A percentile compares a stretch with the other conserved stretches of the same genome.
phyloP scores from a whole-genome alignment of 2,888 invertebrate species.

The Ptychoptera albimana region DNA sequence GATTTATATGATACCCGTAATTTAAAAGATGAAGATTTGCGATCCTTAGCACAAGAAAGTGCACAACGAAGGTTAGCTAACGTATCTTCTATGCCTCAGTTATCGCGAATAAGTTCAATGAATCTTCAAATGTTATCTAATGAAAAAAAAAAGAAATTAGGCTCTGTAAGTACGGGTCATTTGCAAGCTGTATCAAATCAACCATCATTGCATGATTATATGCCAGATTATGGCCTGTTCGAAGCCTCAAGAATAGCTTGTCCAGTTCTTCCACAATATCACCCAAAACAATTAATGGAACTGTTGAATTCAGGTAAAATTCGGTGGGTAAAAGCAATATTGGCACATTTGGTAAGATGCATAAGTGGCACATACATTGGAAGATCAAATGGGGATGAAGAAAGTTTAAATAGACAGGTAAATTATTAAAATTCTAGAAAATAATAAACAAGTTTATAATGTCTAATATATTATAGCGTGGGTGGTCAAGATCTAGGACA shows the following conservation, averaged over 20 bases:
- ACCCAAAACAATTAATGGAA: constrained; percentile 98
- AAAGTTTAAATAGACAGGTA: constrained; percentile 41
- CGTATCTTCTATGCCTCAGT: constrained; percentile 61
- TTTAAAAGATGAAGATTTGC: constrained; percentile 50
- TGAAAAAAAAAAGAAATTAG: constrained; percentile 43
- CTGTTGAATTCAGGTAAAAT: constrained; percentile 95
- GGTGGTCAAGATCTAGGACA: constrained; percentile 80
- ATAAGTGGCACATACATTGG: constrained; percentile 43
- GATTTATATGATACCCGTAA: constrained; percentile 59
- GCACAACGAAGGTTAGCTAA: constrained; percentile 50
- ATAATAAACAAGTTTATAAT: neutral
- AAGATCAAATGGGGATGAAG: constrained; percentile 40
- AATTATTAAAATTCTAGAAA: constrained; percentile 1
- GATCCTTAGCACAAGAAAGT: constrained; percentile 47
- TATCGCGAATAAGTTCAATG: constrained; percentile 70
- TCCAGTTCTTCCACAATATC: constrained; percentile 96
- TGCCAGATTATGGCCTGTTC: constrained; percentile 89
- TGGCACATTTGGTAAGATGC: constrained; percentile 85
- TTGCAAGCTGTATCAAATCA: constrained; percentile 16
- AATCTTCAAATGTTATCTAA: constrained; percentile 64
- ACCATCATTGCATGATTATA: constrained; percentile 51
- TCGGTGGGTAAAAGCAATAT: constrained; percentile 93
- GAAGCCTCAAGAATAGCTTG: constrained; percentile 95
- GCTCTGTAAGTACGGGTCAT: constrained; percentile 30
- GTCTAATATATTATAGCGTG: constrained; percentile 36